phyloP scores from a whole-genome alignment of 2,797 vertebrate genomes.

The Babyrousa celebensis region DNA sequence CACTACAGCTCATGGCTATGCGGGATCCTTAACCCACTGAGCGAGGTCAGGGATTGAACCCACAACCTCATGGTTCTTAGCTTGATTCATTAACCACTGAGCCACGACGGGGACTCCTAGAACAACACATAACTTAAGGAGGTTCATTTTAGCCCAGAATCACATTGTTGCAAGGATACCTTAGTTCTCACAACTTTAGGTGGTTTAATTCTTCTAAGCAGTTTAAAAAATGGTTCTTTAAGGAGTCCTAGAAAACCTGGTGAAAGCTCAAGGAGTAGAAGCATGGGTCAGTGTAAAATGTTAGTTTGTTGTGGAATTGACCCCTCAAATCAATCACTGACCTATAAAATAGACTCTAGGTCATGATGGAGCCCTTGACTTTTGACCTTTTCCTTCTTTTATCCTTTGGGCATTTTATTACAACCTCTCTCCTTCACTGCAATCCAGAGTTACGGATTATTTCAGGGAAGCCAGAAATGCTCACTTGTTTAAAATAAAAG shows the following conservation, averaged over 20 bases:
- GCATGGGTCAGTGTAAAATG: conserved; percentile 63
- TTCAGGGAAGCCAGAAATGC: not conserved
- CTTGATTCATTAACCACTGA: no score
- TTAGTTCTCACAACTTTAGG: not conserved
- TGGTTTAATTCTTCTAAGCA: not conserved
- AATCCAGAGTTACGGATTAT: not conserved
- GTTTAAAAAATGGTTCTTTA: conserved; percentile 46
- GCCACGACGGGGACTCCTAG: not conserved
- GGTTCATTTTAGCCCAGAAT: not conserved
- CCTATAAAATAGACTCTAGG: not conserved
- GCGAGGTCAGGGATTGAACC: no score
- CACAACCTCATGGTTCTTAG: no score
- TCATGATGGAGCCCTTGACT: not conserved
- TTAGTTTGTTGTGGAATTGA: conserved; percentile 61
- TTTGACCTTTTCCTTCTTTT: not conserved
- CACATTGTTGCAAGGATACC: not conserved
- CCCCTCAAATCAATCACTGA: conserved; percentile 67
- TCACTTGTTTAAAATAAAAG: not conserved
- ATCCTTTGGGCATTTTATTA: not conserved
- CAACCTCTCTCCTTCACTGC: not conserved
- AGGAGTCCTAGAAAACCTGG: conserved; percentile 68
- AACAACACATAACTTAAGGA: not conserved
- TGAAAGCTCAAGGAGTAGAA: conserved; percentile 74
- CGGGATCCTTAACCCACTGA: no score
- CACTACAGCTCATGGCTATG: no score